These are phyloP conservation scores for Xestia ashworthii DNA, from an alignment of 2,888 invertebrate species.

Conservation along the genomic window DNA sequence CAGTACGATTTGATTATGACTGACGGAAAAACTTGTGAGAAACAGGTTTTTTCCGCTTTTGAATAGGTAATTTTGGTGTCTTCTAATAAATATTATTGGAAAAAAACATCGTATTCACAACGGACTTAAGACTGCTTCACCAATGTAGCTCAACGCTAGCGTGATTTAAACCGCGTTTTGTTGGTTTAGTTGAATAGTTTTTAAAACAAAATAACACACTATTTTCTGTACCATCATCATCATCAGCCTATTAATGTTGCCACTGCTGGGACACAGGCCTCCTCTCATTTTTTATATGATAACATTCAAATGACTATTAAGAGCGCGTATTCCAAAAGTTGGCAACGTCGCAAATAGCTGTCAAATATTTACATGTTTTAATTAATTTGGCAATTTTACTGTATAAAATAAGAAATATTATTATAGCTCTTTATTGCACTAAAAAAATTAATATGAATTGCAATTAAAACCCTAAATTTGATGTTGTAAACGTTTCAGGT, in stretches of 20 bases:
- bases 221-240: no score
- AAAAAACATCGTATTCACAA: not conserved
- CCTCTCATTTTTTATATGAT: not conserved
- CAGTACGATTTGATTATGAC: not conserved
- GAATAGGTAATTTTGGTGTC: not conserved
- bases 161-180: not conserved
- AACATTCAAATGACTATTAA: not conserved
- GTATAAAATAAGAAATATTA: no score
- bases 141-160: not conserved
- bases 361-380: no score
- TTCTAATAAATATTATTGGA: not conserved
- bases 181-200: not conserved
- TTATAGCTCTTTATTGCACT: no score
- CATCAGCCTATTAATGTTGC: no score
- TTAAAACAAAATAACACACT: not conserved
- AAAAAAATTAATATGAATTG: no score
- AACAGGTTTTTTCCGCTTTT: not conserved
- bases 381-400: no score
- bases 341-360: no score
- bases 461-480: no score
- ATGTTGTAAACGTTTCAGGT: no score
- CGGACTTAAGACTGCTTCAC: not conserved
- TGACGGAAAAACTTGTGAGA: not conserved
- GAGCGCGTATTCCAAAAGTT: no score
- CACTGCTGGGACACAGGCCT: no score